Evolutionary conservation across 2,113 vertebrate species (phyloP), one percentile per base, ranked within the genome.

Genomic region (Seriola dumerili): DNA sequence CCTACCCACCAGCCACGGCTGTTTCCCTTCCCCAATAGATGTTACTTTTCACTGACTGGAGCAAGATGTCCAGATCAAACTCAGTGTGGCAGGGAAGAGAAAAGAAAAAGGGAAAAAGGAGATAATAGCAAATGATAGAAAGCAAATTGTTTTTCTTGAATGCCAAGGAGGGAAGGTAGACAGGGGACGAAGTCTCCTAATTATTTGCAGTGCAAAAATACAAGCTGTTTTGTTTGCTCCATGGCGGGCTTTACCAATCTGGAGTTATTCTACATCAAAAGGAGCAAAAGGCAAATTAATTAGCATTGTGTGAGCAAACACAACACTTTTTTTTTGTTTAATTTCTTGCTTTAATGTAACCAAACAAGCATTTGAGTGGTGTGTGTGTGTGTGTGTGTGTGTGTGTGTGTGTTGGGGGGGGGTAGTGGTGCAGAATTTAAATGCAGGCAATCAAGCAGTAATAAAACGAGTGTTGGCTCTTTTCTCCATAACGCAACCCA

Each of bases 1-100:
- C 72, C 76, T 78, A 65, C 82, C 67, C 84, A 84, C 79, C 85
- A 79, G 76, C 84, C 70, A 64, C n/a, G 64, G 62, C 63, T 72
- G 78, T 74, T 80, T 81, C 80, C 86, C 42, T 55, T 64, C 61
- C 25, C 77, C 75, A 63, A 46, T 71, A 67, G 65, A 85, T 80
- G 82, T 42, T 85, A 48, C 89, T 78, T 91, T 81, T 86, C 71
- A 88, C 38, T 16, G 78, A 80, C 66, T 50, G 68, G 68, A 89
- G 80, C 83, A 74, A 92, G 86, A 89, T 88, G 83, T 80, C 62
- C 75, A 81, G 78, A 86, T 90, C 80, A 81, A 89, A 84, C 71
- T 82, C 84, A 61, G 21, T 25, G 74, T 80, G 80, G 72, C 38
- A 48, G 64, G 23, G 23, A 50, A 75, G 61, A 68, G 54, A 70